Evolutionary conservation across 2,113 vertebrate species (phyloP), one percentile per base, ranked within the genome.

Genomic region (Leucoraja erinaceus): DNA sequence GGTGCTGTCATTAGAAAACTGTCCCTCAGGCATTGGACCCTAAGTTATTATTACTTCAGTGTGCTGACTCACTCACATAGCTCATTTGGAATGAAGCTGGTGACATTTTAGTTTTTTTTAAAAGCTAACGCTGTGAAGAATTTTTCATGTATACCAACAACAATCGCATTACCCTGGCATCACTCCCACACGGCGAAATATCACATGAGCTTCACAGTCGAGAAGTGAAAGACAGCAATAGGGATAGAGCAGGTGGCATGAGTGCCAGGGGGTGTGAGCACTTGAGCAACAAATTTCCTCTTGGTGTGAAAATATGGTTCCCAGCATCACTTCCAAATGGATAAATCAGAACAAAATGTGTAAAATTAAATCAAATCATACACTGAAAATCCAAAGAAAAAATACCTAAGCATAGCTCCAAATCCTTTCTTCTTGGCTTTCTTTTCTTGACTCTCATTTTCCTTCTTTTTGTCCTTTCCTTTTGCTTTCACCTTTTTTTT

Each of bases 361-460:
- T 47, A 81, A 54, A 5, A 81, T 18, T 18, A 38, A 38, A 38
- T 81, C 20, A 38, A 22, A 20, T 54, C 22, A 54, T 59, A 22
- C 81, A 84, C 14, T 81, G 38, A 81, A n/a, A 77, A 63, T 16
- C 14, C 16, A 12, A 31, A 63, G n/a, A 63, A 88, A 33, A 63
- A 88, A 33, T 98, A 98, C 98, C 98, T 98, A 94, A 99, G 95
- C 94, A 98, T 97, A 94, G 97, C 96, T 8, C 96, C 97, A 20
- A 99, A 97, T 20, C 98, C 97, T 86, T 97, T 98, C 95, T 97
- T 99, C 95, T 98, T 98, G 33, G 95, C 97, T 96, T 98, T 99
- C 66, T 91, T 91, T 54, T 99, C 98, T 93, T 98, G 98, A 5
- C 93, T 95, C 93, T 98, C 98, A 86, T 97, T 98, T 54, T 96